phyloP scores from a whole-genome alignment of 92 coral and sea anemone genomes.

The Epizoanthus rinbou region DNA sequence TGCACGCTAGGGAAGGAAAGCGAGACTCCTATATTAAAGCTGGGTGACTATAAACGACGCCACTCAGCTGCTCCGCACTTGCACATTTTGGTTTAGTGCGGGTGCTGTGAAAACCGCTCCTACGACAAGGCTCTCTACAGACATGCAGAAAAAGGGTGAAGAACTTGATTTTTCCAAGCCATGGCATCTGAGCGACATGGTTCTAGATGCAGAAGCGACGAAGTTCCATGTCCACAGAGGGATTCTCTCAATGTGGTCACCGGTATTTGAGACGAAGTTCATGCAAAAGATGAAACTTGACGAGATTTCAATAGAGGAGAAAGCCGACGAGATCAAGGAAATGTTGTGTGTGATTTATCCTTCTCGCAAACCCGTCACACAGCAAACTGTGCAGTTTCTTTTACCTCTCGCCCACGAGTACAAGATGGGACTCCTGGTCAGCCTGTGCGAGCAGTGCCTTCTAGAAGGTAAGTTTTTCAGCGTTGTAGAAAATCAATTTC shows the following conservation, averaged over 20 bases:
- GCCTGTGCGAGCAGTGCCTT: constrained; percentile 73
- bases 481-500: no score
- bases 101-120: neutral
- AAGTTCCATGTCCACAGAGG: constrained; percentile 75
- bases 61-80: neutral
- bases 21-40: neutral
- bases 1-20: neutral
- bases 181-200: constrained; percentile 84
- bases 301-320: constrained; percentile 69
- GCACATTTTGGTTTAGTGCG: neutral
- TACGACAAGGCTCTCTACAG: neutral
- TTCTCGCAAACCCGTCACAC: constrained; percentile 68
- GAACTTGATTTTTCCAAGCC: constrained; percentile 76
- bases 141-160: constrained; percentile 78
- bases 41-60: constrained; percentile 16
- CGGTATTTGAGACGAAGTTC: constrained; percentile 83
- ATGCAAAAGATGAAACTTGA: constrained; percentile 58
- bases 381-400: constrained; percentile 71
- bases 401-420: constrained; percentile 74
- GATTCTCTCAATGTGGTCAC: constrained; percentile 89
- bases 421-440: constrained; percentile 84
- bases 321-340: constrained; percentile 72
- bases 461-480: constrained; percentile 13
- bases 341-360: constrained; percentile 78
- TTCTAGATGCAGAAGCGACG: constrained; percentile 68